Percentiles rank a stretch among this genome's conserved stretches.
Evolutionary conservation across 2,888 invertebrate genomes (phyloP).

Genomic region (Darwinula stevensoni): DNA sequence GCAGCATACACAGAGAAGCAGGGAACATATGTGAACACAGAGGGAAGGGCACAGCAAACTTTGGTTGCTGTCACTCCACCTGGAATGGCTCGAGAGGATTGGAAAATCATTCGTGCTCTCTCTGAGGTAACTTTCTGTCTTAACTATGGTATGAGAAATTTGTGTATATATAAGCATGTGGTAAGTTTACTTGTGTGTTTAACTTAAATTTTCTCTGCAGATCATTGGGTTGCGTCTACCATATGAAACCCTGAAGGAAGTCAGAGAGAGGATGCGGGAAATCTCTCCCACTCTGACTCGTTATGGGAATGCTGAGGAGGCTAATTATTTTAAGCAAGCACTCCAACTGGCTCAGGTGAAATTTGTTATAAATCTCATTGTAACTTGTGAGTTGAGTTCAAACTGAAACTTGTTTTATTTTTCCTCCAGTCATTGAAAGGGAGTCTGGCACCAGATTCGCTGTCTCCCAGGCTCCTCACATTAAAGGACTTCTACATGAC

Average conservation of each 20-base stretch:
- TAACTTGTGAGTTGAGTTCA: too few species aligned
- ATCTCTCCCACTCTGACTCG: conserved; percentile 63
- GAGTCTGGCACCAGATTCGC: conserved; percentile 16
- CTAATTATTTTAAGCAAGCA: conserved; percentile 54
- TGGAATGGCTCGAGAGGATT: conserved; percentile 76
- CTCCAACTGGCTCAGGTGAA: conserved; percentile 33
- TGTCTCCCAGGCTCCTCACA: conserved; percentile 22
- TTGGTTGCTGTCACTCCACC: conserved; percentile 61
- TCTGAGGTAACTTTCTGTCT: conserved; percentile 41
- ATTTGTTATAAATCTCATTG: too few species aligned
- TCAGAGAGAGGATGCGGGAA: conserved; percentile 48
- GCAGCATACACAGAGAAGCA: conserved; percentile 92
- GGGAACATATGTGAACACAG: conserved; percentile 49
- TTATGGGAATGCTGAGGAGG: conserved; percentile 51
- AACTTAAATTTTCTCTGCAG: conserved; percentile 19
- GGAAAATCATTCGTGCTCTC: conserved; percentile 90
- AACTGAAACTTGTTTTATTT: too few species aligned
- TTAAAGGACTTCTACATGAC: conserved; percentile 65
- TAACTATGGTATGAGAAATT: conserved; percentile 3
- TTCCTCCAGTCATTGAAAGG: conserved; percentile 16
- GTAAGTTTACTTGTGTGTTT: conserved; percentile 19
- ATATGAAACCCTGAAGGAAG: conserved; percentile 56
- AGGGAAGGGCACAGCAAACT: conserved; percentile 82
- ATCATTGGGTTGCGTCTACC: conserved; percentile 34
- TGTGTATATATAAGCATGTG: background rate